These are phyloP conservation scores for Ips nitidus DNA, from an alignment of 1,140 invertebrate species.

Conservation along the genomic window DNA sequence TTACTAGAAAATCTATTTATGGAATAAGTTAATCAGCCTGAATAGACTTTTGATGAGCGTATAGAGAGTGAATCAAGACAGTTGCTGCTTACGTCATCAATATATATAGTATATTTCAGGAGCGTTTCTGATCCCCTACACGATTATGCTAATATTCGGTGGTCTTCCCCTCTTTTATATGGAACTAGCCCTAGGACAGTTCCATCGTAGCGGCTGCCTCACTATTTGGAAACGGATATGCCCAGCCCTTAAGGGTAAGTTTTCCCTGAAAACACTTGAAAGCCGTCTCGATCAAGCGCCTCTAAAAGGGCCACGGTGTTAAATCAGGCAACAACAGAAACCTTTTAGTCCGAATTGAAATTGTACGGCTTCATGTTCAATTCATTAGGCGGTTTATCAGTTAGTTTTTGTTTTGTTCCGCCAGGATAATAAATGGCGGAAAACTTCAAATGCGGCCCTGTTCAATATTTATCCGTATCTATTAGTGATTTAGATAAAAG, in stretches of 20 bases:
- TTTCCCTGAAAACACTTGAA: background rate
- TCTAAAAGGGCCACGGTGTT: constrained; percentile 9
- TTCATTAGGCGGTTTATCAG: constrained; percentile 47
- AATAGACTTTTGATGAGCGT: too few relatives aligned
- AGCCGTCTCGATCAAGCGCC: background rate
- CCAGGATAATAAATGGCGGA: constrained; percentile 27
- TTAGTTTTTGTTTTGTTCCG: constrained; percentile 6
- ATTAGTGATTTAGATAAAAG: constrained; percentile 25
- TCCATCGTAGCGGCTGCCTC: constrained; percentile 87
- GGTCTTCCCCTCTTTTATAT: constrained; percentile 93
- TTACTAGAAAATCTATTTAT: too few relatives aligned
- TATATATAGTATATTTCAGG: constrained; percentile 58
- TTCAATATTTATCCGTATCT: constrained; percentile 33
- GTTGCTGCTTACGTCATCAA: background rate
- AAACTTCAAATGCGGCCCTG: constrained; percentile 19
- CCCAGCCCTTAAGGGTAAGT: constrained; percentile 92
- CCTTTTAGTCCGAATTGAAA: constrained; percentile 48
- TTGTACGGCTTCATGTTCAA: constrained; percentile 48
- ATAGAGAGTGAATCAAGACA: background rate
- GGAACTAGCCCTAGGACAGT: constrained; percentile 91
- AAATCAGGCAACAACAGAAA: constrained; percentile 45
- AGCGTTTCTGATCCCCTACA: constrained; percentile 93
- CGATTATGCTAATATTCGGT: constrained; percentile 86
- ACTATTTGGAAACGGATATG: constrained; percentile 95
- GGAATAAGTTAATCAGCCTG: too few relatives aligned